Base-by-base conservation (phyloP, 2,797 vertebrate genomes). In the Cossypha dichroa region DNA sequence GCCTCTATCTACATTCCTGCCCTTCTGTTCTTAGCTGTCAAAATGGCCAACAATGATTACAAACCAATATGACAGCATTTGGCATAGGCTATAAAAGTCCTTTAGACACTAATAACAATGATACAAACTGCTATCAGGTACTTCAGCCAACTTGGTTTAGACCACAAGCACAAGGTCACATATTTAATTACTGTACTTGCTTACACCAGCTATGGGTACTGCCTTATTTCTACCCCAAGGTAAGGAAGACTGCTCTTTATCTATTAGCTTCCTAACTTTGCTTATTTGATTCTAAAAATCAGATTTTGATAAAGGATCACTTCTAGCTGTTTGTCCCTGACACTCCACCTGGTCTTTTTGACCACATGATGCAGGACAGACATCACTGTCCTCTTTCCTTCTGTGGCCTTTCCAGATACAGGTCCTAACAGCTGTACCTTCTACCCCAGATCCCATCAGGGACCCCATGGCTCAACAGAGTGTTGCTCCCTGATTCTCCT, bases 1-100 rank as follows among this genome's bases (percentile, higher is more conserved):
- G 3, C 41, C 52, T 88, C 29, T 80, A 6, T 77, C 38, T 56
- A 46, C 28, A 29, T 74, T 89, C 66, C 54, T 45, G 22, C 33
- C 33, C 49, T 88, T 78, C 55, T 74, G 34, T 26, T 90, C 88
- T 87, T 54, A 79, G 72, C 86, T 96, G 88, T 93, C 93, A 94
- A 85, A 93, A 94, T 85, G 94, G 89, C 72, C 72, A 94, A 38
- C 68, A 64, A 17, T 69, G 59, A 88, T 83, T 69, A 66, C 78
- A 93, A 92, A 43, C 41, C 43, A 89, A 2, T 31, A 90, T 85
- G 85, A 94, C 85, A 88, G 90, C 67, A 80, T 83, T 93, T 93
- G 40, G 60, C 21, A 1, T 13, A 83, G 78, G 84, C 75, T 92
- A 89, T 70, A 48, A 59, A 78, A 94, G 93, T 88, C 87, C 69